These are phyloP conservation scores for Rana temporaria DNA, from an alignment of 2,113 vertebrate species.

Conservation along the genomic window DNA sequence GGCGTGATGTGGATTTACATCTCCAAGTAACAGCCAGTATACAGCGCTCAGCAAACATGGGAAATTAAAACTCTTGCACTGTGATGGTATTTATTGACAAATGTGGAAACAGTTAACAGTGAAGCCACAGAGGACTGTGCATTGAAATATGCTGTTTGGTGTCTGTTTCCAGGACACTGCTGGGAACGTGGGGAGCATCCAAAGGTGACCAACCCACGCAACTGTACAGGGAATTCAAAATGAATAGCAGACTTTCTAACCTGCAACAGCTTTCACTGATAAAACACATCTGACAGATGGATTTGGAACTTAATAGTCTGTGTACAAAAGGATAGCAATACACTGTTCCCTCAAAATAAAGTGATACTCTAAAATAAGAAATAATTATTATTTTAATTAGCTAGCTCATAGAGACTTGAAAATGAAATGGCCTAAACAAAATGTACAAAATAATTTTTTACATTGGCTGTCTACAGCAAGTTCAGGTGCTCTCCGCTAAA, in stretches of 20 bases:
- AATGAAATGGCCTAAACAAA: too few relatives aligned
- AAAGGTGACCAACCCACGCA: slow-evolving; percentile 32
- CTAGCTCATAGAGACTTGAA: too few relatives aligned
- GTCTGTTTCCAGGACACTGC: neutral
- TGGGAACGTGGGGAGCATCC: slow-evolving; percentile 21
- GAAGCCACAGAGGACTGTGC: too few relatives aligned
- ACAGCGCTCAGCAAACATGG: neutral
- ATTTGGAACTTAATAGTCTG: too few relatives aligned
- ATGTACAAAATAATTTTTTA: too few relatives aligned
- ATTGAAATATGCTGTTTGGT: slow-evolving; percentile 9
- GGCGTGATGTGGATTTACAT: slow-evolving; percentile 21
- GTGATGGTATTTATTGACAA: neutral
- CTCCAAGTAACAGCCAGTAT: slow-evolving; percentile 9
- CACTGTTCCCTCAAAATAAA: too few relatives aligned
- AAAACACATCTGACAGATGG: too few relatives aligned
- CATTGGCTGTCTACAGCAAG: too few relatives aligned
- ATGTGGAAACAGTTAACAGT: slow-evolving; percentile 12
- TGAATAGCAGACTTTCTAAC: slow-evolving; percentile 23
- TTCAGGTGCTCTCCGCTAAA: too few relatives aligned
- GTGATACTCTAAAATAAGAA: too few relatives aligned
- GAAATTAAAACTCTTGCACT: neutral
- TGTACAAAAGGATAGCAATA: too few relatives aligned
- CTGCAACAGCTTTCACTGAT: neutral
- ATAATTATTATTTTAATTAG: too few relatives aligned
- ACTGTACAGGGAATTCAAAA: neutral